These are phyloP conservation scores for Conomelus anceps DNA, from an alignment of 2,888 invertebrate species.

Conservation along the genomic window DNA sequence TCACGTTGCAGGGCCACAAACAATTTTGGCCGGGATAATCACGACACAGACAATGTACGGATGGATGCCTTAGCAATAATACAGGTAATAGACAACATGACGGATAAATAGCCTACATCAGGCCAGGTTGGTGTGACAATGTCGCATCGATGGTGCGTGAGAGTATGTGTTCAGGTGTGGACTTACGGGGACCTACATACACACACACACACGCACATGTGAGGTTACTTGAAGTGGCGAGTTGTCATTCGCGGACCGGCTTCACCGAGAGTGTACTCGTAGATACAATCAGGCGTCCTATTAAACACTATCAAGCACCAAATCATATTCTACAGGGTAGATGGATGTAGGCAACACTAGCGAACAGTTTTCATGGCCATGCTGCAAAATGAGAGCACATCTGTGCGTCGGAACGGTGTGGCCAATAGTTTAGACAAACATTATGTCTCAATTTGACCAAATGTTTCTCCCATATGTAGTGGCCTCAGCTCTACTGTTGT, in stretches of 20 bases:
- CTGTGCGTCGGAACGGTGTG: not conserved
- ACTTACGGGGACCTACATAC: not conserved
- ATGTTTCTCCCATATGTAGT: constrained; percentile 8
- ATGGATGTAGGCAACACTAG: not conserved
- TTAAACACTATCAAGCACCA: not conserved
- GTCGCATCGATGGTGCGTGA: not conserved
- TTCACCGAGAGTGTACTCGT: not conserved
- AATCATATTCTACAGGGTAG: not conserved
- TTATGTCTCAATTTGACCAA: constrained; percentile 1
- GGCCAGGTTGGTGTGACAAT: not conserved
- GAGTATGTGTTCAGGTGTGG: not conserved
- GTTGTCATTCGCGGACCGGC: not conserved
- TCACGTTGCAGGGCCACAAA: not conserved
- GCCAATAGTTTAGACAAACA: constrained; percentile 4
- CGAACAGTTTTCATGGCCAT: not conserved
- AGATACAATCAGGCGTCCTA: not conserved
- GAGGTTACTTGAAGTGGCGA: not conserved
- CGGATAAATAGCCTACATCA: not conserved
- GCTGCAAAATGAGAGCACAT: not conserved
- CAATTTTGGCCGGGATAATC: no score
- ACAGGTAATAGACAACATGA: not conserved
- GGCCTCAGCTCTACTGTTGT: no score
- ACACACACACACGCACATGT: not conserved
- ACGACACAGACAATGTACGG: not conserved
- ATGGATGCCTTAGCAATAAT: not conserved